Conservation (phyloP, 2,113 vertebrate species). For the Centropus bengalensis region DNA sequence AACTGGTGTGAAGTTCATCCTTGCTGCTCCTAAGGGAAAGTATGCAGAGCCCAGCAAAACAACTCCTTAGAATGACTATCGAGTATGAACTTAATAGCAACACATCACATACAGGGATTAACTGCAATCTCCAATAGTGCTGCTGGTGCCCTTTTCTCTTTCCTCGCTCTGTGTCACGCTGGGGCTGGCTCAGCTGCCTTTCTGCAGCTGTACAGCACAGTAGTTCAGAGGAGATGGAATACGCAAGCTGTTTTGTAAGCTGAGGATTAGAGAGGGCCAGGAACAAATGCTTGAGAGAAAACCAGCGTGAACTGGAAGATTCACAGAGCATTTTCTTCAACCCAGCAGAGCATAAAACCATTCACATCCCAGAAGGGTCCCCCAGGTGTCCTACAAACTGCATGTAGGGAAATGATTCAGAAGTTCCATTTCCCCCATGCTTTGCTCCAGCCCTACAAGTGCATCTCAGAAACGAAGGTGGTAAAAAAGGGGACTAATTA, state of each 20-base stretch:
- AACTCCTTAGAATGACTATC: not conserved
- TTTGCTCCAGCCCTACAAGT: not conserved
- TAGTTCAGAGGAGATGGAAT: not conserved
- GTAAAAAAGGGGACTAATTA: not conserved
- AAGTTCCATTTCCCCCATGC: not conserved
- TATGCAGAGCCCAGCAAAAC: not conserved
- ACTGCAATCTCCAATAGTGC: rapidly evolving
- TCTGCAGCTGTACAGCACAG: not conserved
- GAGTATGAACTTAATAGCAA: not conserved
- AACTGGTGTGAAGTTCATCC: not conserved
- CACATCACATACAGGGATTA: not conserved
- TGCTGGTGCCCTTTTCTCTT: not conserved
- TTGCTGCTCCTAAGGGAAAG: not conserved
- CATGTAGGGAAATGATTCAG: not conserved
- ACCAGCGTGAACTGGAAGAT: not conserved
- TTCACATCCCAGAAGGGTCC: not conserved
- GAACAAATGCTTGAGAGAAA: not conserved
- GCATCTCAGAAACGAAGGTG: not conserved
- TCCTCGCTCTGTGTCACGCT: not conserved
- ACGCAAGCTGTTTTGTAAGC: not conserved
- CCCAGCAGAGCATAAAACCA: rapidly evolving
- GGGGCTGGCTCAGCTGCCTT: not conserved
- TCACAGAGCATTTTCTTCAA: not conserved
- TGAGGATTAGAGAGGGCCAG: not conserved
- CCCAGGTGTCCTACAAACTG: not conserved